phyloP scores from a whole-genome alignment of 2,888 invertebrate genomes.

The Dryadula phaetusa region DNA sequence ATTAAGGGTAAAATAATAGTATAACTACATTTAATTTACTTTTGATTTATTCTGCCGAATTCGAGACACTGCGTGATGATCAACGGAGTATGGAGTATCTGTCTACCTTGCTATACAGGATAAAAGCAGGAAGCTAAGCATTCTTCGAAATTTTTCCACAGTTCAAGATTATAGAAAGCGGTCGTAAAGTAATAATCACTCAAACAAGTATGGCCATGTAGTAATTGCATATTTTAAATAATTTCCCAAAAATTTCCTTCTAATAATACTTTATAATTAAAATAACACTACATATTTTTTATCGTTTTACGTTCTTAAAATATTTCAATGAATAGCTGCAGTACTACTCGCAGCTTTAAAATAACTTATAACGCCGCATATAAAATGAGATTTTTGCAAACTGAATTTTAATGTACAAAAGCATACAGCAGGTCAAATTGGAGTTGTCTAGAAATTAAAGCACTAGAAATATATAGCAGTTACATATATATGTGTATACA shows the following conservation, averaged over 20 bases:
- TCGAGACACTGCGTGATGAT: too few species aligned
- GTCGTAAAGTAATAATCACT: background rate
- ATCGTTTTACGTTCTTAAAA: slow-evolving; percentile 3
- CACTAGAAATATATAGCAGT: too few species aligned
- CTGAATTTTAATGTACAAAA: slow-evolving; percentile 22
- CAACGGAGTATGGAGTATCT: too few species aligned
- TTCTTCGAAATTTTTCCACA: too few species aligned
- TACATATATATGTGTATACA: background rate
- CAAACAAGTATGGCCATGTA: background rate
- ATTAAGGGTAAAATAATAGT: too few species aligned
- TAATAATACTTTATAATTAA: background rate
- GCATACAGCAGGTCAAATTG: slow-evolving; percentile 10
- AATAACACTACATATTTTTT: background rate
- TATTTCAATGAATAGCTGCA: slow-evolving; percentile 19
- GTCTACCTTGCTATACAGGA: too few species aligned
- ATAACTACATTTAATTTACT: too few species aligned
- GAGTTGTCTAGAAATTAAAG: background rate
- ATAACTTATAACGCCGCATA: slow-evolving; percentile 21
- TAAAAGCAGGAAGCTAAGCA: too few species aligned
- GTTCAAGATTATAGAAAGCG: too few species aligned
- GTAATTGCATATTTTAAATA: background rate
- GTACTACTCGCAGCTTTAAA: slow-evolving; percentile 7
- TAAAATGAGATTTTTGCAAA: slow-evolving; percentile 17
- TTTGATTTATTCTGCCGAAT: too few species aligned
- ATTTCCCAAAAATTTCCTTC: background rate